A percentile compares a stretch with the other conserved stretches of the same genome.
phyloP scores from a whole-genome alignment of 2,113 vertebrate species.

The Calidris pygmaea region DNA sequence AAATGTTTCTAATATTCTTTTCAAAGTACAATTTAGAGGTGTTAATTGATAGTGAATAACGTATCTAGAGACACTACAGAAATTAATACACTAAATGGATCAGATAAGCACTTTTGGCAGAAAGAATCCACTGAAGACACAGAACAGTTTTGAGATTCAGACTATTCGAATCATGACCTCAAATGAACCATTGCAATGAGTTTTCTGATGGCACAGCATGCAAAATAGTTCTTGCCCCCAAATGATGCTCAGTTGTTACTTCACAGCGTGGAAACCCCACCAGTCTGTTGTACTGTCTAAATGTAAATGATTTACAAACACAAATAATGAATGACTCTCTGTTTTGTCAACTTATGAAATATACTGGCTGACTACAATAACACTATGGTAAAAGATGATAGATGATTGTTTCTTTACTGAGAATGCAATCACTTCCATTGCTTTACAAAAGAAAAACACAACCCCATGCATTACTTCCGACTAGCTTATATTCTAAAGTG shows the following conservation, averaged over 20 bases:
- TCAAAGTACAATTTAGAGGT: neutral
- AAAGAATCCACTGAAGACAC: neutral
- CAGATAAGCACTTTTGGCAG: neutral
- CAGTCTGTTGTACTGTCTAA: neutral
- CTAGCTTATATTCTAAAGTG: neutral
- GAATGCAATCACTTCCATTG: neutral
- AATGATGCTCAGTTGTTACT: neutral
- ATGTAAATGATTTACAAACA: slow-evolving; percentile 15
- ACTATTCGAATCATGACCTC: neutral
- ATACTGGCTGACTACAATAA: neutral
- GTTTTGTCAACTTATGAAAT: neutral
- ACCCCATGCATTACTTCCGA: neutral
- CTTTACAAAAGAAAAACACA: neutral
- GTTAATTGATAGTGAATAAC: slow-evolving; percentile 14
- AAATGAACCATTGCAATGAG: neutral
- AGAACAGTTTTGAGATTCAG: neutral
- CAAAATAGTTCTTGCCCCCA: neutral
- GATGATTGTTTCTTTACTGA: neutral
- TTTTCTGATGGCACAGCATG: neutral
- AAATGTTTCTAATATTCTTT: neutral
- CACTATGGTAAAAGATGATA: neutral
- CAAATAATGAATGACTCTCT: slow-evolving; percentile 4
- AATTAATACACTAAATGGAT: neutral
- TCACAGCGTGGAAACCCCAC: neutral
- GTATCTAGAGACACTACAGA: neutral